Conservation (phyloP, 1,140 invertebrate species). For the Pemphigus obesinymphae region DNA sequence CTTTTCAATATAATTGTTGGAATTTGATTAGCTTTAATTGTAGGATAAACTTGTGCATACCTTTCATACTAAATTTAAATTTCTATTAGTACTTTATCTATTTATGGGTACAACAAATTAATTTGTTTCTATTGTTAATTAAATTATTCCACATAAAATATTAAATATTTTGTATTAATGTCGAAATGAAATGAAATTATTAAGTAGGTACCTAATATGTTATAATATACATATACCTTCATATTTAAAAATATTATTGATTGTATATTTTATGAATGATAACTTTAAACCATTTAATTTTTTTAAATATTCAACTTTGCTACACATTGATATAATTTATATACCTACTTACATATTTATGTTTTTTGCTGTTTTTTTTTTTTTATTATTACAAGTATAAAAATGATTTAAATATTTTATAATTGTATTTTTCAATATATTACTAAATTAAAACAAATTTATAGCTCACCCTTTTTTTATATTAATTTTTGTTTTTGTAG, state of each 20-base stretch:
- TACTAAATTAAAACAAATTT: background rate
- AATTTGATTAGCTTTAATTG: background rate
- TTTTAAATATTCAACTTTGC: too few species aligned
- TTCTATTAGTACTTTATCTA: background rate
- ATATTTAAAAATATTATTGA: background rate
- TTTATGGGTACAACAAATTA: too few species aligned
- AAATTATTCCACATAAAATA: too few species aligned
- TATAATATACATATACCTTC: too few species aligned
- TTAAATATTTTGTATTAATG: too few species aligned
- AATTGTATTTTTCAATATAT: background rate
- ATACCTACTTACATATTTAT: too few species aligned
- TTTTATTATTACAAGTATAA: background rate
- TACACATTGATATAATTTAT: background rate
- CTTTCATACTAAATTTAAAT: background rate
- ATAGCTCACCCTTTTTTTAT: conserved; percentile 29
- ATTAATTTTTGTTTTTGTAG: background rate
- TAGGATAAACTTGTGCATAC: background rate
- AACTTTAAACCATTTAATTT: background rate
- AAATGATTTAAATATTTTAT: background rate
- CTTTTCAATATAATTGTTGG: background rate
- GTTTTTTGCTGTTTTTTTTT: background rate
- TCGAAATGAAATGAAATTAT: too few species aligned
- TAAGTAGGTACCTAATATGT: too few species aligned
- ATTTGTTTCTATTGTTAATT: too few species aligned
- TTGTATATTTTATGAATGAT: background rate